phyloP scores from a whole-genome alignment of 2,888 invertebrate species.

The Athripsodes cinereus region DNA sequence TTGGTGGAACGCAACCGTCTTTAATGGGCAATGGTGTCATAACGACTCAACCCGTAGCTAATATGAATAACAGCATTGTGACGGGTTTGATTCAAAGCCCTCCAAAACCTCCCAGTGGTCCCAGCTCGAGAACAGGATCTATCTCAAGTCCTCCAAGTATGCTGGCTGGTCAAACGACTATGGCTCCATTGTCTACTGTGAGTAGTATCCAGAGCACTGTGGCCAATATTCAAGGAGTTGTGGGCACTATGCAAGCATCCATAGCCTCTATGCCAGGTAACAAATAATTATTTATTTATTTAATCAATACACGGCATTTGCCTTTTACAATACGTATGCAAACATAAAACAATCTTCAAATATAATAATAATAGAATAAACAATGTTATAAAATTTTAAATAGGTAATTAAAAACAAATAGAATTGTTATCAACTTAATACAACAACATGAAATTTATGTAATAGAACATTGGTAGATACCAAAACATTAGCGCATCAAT shows the following conservation, averaged over 20 bases:
- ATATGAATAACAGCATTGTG: slow-evolving; percentile 38
- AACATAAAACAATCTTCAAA: too few species aligned
- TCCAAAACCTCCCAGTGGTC: slow-evolving; percentile 33
- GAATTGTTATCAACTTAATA: too few species aligned
- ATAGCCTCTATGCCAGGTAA: slow-evolving; percentile 3
- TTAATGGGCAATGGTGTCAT: slow-evolving; percentile 18
- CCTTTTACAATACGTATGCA: too few species aligned
- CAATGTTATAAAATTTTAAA: too few species aligned
- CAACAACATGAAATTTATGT: not conserved
- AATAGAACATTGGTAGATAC: too few species aligned
- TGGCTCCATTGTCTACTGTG: slow-evolving; percentile 1
- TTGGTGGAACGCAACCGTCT: slow-evolving; percentile 28
- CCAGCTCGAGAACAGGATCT: not conserved
- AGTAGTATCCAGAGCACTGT: slow-evolving; percentile 3
- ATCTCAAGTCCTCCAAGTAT: not conserved
- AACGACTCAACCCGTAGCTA: slow-evolving; percentile 29
- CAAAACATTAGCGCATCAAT: too few species aligned
- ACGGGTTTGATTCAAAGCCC: slow-evolving; percentile 35
- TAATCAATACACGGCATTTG: too few species aligned
- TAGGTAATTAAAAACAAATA: too few species aligned
- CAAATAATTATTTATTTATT: not conserved
- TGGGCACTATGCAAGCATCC: slow-evolving; percentile 1
- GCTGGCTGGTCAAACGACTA: not conserved
- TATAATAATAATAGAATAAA: too few species aligned
- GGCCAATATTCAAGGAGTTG: slow-evolving; percentile 1